phyloP scores from a whole-genome alignment of 2,113 vertebrate species.

The Phaethornis superciliosus region DNA sequence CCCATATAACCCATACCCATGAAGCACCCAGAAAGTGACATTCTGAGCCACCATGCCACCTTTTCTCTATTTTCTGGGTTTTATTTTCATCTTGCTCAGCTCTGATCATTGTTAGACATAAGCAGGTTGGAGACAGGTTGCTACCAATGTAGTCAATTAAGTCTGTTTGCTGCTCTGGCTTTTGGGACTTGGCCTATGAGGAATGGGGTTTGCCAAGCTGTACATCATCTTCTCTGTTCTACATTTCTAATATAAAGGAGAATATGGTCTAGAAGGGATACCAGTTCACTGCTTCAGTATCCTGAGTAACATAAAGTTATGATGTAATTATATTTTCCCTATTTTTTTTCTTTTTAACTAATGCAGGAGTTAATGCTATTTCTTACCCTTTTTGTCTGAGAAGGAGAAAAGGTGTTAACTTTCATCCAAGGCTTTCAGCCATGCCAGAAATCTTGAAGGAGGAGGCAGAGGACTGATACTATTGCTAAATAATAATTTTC shows the following conservation, averaged over 20 bases:
- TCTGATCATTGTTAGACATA: neutral
- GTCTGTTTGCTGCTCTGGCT: neutral
- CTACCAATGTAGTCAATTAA: neutral
- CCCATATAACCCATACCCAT: neutral
- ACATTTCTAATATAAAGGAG: neutral
- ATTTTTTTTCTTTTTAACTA: neutral
- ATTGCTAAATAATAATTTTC: slow-evolving; percentile 33
- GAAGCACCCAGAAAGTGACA: neutral
- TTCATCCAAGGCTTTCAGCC: neutral
- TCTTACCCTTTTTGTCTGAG: neutral
- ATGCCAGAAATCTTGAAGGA: neutral
- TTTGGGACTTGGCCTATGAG: neutral
- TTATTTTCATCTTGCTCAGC: neutral
- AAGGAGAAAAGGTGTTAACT: neutral
- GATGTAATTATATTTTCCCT: neutral
- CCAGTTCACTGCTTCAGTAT: neutral
- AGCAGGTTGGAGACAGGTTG: neutral
- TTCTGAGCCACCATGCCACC: neutral
- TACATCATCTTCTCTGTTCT: neutral
- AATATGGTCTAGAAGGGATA: neutral
- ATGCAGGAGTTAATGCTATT: neutral
- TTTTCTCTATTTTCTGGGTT: neutral
- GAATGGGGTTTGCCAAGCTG: neutral
- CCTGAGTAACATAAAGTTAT: neutral
- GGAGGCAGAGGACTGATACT: neutral